Percentiles rank a stretch among this genome's conserved stretches.
Conservation (phyloP, 2,797 vertebrate species). For the Parotocinclus haroldoi region DNA sequence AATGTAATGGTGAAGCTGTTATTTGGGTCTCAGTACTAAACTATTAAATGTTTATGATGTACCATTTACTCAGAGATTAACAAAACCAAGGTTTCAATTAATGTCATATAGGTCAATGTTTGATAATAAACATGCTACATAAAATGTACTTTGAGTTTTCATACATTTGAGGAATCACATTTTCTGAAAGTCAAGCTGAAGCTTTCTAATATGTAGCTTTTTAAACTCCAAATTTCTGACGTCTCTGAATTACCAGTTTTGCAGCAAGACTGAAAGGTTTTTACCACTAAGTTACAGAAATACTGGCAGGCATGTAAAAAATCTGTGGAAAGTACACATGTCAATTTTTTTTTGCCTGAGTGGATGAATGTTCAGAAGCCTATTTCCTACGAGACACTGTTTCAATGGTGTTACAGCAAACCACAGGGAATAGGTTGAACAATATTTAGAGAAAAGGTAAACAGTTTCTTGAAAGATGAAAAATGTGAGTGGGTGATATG, state of each 20-base stretch:
- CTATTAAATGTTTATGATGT: no score
- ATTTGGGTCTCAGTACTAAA: no score
- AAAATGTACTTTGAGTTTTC: no score
- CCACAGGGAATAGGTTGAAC: slow-evolving; percentile 11
- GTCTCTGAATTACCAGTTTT: not conserved
- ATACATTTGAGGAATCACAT: no score
- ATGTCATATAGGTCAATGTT: no score
- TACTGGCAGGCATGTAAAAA: slow-evolving; percentile 1
- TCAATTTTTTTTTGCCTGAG: slow-evolving; percentile 10
- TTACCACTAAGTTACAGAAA: slow-evolving; percentile 17
- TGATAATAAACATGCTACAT: not conserved
- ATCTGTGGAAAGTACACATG: not conserved
- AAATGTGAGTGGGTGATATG: slow-evolving; percentile 7
- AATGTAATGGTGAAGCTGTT: no score
- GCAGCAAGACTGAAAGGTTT: slow-evolving; percentile 15
- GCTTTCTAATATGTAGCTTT: no score
- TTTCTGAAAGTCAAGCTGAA: no score
- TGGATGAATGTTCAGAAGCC: slow-evolving; percentile 8
- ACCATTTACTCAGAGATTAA: no score
- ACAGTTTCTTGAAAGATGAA: not conserved
- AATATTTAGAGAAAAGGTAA: slow-evolving; percentile 8
- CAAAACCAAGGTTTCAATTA: no score
- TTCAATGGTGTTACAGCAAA: slow-evolving; percentile 11
- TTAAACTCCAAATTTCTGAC: not conserved
- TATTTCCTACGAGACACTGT: not conserved